phyloP scores from a whole-genome alignment of 1,140 invertebrate genomes.

The Polyergus mexicanus region DNA sequence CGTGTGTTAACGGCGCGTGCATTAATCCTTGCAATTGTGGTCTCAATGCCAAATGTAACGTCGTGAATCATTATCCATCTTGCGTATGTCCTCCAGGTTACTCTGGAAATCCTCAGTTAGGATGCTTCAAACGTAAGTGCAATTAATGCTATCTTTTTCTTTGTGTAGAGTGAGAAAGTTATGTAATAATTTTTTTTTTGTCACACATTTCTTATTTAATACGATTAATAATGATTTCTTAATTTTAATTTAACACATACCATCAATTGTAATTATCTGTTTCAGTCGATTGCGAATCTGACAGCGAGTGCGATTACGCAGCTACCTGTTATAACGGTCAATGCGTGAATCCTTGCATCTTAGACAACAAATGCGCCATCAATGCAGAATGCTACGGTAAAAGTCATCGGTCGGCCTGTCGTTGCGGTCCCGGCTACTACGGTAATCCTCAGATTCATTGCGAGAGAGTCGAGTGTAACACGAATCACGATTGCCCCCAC shows the following conservation, averaged over 20 bases:
- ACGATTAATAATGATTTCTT: neutral
- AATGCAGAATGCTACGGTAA: constrained; percentile 94
- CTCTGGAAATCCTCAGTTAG: constrained; percentile 93
- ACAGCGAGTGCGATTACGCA: constrained; percentile 92
- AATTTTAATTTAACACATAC: neutral
- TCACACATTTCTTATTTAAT: too few relatives aligned
- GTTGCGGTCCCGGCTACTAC: constrained; percentile 90
- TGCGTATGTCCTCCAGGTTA: constrained; percentile 93
- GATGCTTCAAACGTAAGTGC: constrained; percentile 90
- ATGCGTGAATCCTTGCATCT: constrained; percentile 92
- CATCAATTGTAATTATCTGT: neutral
- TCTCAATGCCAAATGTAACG: constrained; percentile 92
- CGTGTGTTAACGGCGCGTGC: constrained; percentile 93
- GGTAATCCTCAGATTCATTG: constrained; percentile 94
- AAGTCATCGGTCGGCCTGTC: constrained; percentile 92
- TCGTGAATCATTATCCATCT: constrained; percentile 93
- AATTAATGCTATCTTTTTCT: neutral
- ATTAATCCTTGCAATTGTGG: constrained; percentile 95
- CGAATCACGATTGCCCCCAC: constrained; percentile 91
- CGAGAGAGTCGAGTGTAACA: constrained; percentile 92
- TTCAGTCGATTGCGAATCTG: constrained; percentile 92
- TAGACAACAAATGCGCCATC: constrained; percentile 92
- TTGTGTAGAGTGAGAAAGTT: neutral
- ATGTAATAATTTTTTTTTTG: neutral
- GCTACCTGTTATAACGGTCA: constrained; percentile 94